These are phyloP conservation scores for Coilia nasus DNA, from an alignment of 2,797 vertebrate species.

Conservation along the genomic window DNA sequence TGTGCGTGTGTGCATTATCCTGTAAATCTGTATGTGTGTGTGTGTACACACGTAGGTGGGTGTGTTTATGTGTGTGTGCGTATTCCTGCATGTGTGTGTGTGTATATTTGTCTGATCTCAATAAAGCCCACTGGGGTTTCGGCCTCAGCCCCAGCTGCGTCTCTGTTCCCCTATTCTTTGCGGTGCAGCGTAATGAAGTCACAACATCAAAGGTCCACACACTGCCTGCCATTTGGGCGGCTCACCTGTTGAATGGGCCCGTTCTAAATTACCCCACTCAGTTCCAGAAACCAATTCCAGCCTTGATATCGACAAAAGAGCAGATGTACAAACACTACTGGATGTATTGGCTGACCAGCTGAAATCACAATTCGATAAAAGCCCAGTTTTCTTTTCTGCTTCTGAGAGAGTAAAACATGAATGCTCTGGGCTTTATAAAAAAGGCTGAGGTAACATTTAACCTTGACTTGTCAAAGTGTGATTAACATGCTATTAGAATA, in stretches of 20 bases:
- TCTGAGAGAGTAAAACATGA: neutral
- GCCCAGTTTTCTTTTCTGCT: neutral
- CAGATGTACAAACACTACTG: neutral
- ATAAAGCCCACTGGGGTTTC: neutral
- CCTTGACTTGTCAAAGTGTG: neutral
- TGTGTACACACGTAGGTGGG: neutral
- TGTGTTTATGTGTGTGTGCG: neutral
- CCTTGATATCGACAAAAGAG: neutral
- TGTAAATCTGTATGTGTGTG: neutral
- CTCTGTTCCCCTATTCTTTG: no score
- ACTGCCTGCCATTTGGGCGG: neutral
- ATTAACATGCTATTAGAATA: neutral
- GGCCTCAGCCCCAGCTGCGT: no score
- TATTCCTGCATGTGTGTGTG: neutral
- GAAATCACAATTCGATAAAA: neutral
- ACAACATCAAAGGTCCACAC: neutral
- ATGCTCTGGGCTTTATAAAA: neutral
- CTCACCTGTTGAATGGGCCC: conserved; percentile 1
- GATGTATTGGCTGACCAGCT: neutral
- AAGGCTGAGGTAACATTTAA: neutral
- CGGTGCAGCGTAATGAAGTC: no score
- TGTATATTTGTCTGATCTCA: neutral
- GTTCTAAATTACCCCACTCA: neutral
- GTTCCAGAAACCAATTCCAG: neutral
- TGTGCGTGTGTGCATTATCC: no score